Conservation (phyloP, 2,888 invertebrate species). For the Julus scandinavius region DNA sequence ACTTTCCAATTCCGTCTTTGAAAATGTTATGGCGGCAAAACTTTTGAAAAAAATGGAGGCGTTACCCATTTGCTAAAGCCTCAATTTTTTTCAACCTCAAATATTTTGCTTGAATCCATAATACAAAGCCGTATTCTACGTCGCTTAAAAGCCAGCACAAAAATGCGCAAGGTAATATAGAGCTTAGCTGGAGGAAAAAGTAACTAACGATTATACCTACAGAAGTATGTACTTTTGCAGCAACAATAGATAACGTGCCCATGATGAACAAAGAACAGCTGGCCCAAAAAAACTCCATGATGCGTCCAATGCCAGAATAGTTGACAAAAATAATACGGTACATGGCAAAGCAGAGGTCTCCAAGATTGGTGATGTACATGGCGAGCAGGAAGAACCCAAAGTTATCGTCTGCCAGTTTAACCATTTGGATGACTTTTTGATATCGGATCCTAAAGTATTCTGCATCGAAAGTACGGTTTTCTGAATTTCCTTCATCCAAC, state of each 20-base stretch:
- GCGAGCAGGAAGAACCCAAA: conserved; percentile 32
- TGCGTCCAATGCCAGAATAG: background rate
- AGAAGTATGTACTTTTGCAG: conserved; percentile 32
- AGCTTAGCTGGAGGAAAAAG: background rate
- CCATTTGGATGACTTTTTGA: background rate
- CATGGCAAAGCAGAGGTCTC: background rate
- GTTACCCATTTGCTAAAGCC: too few relatives aligned
- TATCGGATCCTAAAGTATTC: background rate
- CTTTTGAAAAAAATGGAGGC: too few relatives aligned
- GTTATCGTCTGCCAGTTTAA: conserved; percentile 2
- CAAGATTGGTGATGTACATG: background rate
- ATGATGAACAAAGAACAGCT: background rate
- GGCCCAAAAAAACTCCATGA: conserved; percentile 40
- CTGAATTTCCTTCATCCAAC: too few relatives aligned
- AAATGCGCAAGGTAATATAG: too few relatives aligned
- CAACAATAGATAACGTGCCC: background rate
- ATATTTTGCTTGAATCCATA: too few relatives aligned
- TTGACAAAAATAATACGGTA: background rate
- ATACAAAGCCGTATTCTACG: too few relatives aligned
- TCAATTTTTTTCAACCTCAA: too few relatives aligned
- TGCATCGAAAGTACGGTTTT: background rate
- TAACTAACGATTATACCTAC: conserved; percentile 18
- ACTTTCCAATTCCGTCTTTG: too few relatives aligned
- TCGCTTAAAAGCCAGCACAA: too few relatives aligned
- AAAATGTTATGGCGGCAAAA: too few relatives aligned